These are phyloP conservation scores for Corvus hawaiiensis DNA, from an alignment of 2,113 vertebrate genomes.

Conservation along the genomic window DNA sequence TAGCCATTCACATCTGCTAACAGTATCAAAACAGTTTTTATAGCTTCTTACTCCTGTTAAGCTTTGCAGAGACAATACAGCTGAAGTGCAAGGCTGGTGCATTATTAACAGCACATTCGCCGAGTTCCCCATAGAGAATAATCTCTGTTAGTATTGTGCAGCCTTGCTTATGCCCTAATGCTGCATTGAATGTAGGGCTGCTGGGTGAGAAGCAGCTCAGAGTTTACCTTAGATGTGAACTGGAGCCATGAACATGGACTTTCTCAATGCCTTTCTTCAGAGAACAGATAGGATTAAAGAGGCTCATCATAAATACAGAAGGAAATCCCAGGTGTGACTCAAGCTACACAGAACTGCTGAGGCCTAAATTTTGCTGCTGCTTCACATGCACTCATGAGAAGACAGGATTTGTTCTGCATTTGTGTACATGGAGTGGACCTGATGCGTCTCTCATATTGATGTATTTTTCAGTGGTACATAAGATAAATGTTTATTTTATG, in stretches of 20 bases:
- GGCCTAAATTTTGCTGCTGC: not conserved
- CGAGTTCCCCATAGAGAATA: not conserved
- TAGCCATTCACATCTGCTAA: not conserved
- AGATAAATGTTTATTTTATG: not conserved
- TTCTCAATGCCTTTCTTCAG: not conserved
- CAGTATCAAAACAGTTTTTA: not conserved
- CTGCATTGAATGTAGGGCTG: not conserved
- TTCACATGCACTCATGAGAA: not conserved
- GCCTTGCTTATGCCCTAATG: not conserved
- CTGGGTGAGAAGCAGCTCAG: not conserved
- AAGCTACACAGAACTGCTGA: not conserved
- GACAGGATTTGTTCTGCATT: not conserved
- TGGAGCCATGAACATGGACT: not conserved
- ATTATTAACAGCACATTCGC: not conserved
- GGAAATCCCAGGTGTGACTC: not conserved
- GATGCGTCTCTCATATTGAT: not conserved
- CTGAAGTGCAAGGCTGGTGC: not conserved
- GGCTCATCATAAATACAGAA: not conserved
- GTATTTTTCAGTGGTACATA: not conserved
- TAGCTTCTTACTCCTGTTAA: conserved; percentile 1
- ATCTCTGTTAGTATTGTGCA: not conserved
- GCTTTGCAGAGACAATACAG: not conserved
- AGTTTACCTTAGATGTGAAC: not conserved
- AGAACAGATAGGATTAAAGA: not conserved
- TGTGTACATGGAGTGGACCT: not conserved